Conservation (phyloP, 1,140 invertebrate species). For the Drosophila carrolli region DNA sequence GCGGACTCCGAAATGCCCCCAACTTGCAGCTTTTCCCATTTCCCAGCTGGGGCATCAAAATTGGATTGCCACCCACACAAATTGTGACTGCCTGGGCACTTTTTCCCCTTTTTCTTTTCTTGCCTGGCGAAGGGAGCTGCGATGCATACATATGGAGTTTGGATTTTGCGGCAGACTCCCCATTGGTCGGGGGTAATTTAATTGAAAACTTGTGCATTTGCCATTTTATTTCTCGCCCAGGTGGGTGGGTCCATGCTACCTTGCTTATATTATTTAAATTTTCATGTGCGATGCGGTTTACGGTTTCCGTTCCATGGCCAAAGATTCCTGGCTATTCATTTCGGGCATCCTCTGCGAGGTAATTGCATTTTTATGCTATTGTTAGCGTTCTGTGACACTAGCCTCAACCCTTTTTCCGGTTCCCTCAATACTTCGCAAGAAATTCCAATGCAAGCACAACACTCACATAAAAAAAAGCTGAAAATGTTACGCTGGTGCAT, state of each 20-base stretch:
- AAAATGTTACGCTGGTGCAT: slow-evolving; percentile 54
- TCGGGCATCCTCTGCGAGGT: slow-evolving; percentile 27
- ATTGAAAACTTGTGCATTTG: slow-evolving; percentile 79
- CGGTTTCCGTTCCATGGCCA: slow-evolving; percentile 55
- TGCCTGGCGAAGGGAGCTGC: slow-evolving; percentile 21
- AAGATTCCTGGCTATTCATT: slow-evolving; percentile 64
- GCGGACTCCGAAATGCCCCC: slow-evolving; percentile 3
- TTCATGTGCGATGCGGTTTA: slow-evolving; percentile 68
- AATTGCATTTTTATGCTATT: slow-evolving; percentile 81
- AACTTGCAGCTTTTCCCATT: slow-evolving; percentile 27
- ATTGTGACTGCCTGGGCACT: slow-evolving; percentile 49
- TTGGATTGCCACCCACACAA: slow-evolving; percentile 72
- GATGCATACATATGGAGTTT: slow-evolving; percentile 30
- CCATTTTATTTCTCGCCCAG: slow-evolving; percentile 60
- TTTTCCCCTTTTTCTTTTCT: slow-evolving; percentile 23
- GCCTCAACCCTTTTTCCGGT: slow-evolving; percentile 1
- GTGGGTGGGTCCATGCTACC: background rate
- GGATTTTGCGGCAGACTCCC: slow-evolving; percentile 37
- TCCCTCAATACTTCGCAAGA: slow-evolving; percentile 31
- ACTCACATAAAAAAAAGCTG: slow-evolving; percentile 5
- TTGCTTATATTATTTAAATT: slow-evolving; percentile 73
- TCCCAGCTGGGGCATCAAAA: slow-evolving; percentile 64
- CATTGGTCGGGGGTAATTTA: slow-evolving; percentile 58
- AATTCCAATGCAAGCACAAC: slow-evolving; percentile 28
- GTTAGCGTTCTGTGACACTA: slow-evolving; percentile 47